Conservation (phyloP, 2,797 vertebrate species). For the Aldrovandia affinis region DNA sequence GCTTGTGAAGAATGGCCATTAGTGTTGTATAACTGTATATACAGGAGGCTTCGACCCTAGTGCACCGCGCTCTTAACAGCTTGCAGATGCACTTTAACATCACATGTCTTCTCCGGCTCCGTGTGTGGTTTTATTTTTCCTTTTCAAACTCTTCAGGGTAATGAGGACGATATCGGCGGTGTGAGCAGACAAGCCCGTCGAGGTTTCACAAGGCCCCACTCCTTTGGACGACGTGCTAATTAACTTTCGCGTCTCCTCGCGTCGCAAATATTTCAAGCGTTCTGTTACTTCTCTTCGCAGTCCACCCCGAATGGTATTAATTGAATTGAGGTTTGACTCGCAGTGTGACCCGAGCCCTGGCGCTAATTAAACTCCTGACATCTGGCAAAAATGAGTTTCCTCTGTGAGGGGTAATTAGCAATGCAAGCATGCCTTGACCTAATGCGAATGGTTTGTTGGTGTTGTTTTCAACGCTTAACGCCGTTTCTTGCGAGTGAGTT, state of each 20-base stretch:
- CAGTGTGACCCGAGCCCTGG: background rate
- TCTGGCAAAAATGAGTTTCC: background rate
- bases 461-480: background rate
- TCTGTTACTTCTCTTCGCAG: background rate
- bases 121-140: background rate
- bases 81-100: background rate
- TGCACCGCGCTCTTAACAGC: background rate
- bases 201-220: background rate
- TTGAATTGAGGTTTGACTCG: background rate
- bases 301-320: background rate
- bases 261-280: background rate
- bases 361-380: background rate
- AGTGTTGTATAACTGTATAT: background rate
- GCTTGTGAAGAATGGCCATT: background rate
- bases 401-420: background rate
- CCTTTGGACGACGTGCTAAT: background rate
- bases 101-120: background rate
- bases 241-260: background rate
- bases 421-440: background rate
- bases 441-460: background rate
- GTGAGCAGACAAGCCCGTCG: background rate
- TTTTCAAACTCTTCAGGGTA: background rate
- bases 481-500: background rate
- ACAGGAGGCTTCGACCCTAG: background rate
- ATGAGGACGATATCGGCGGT: background rate